Evolutionary conservation across 2,888 invertebrate species (phyloP), one percentile per base, ranked within the genome.

Genomic region (Branchellion lobata): DNA sequence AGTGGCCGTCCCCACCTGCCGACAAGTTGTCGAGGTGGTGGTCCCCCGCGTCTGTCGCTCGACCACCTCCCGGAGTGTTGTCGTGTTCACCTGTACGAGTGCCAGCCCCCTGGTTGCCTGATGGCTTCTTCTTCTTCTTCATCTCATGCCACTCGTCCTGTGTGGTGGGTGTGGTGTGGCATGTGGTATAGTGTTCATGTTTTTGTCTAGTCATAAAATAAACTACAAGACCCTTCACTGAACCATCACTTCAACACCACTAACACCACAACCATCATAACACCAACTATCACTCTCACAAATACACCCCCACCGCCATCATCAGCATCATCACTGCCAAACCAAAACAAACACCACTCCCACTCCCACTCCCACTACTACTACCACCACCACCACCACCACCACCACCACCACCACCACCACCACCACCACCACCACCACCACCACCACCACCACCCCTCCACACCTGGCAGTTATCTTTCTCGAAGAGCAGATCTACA

Each of bases 401-500:
- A 40, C 5, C 40, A 40, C 8, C 40, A 40, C 8, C 40, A 40
- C 5, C 40, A 40, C 8, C 40, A 5, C 40, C 24, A 57, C n/a
- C 5, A 5, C 61, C 5, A 57, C 61, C 21, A 57, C 21, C 3
- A 57, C 61, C 5, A 24, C 61, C 21, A 57, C 24, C 3, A 57
- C 24, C 5, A 24, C 24, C 21, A 24, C 24, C 5, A 24, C 24
- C 3, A 57, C 24, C 3, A 3, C 14, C 24, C 8, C 40, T 34
- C 5, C 3, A 40, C 51, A 78, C 79, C 79, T 80, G 73, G 18
- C 78, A 65, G 72, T 80, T 77, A 24, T 72, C 72, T 57, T 80
- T 79, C 87, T 94, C 94, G 78, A 93, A 90, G 82, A 94, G 90
- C 88, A 93, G 91, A 86, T 93, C 92, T 84, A 92, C 92, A 82